These are phyloP conservation scores for Philereme vetulata DNA, from an alignment of 2,888 invertebrate species.

Conservation along the genomic window DNA sequence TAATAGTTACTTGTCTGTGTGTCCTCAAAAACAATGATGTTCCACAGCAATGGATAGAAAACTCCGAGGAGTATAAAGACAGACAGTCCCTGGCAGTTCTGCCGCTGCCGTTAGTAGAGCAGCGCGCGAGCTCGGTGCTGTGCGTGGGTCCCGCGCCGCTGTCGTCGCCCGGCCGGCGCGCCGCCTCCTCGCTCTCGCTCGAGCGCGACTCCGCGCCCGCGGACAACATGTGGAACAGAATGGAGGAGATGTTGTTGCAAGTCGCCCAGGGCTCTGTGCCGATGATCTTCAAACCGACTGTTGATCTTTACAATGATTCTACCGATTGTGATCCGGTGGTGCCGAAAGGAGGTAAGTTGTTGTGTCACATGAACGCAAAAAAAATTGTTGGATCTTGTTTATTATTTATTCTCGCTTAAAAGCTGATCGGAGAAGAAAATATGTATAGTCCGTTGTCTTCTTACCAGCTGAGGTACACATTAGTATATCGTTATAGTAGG, in stretches of 20 bases:
- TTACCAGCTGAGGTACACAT: too few species aligned
- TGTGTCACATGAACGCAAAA: too few species aligned
- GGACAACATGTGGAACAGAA: conserved; percentile 85
- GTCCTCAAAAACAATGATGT: not conserved
- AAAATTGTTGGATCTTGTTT: too few species aligned
- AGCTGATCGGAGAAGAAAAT: not conserved
- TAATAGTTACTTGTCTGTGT: too few species aligned
- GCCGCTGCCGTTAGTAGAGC: conserved; percentile 89
- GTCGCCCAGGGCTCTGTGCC: conserved; percentile 87
- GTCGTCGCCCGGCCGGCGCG: conserved; percentile 80
- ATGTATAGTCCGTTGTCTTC: too few species aligned
- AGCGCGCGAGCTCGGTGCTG: conserved; percentile 87
- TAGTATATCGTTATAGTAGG: too few species aligned
- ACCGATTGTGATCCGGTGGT: conserved; percentile 88
- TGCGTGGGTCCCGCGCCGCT: conserved; percentile 85
- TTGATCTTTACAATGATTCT: conserved; percentile 88
- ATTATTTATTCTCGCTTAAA: not conserved
- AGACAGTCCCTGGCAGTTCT: conserved; percentile 82
- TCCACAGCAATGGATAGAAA: conserved; percentile 75
- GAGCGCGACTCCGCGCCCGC: conserved; percentile 47
- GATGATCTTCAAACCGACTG: conserved; percentile 90
- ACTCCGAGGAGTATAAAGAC: conserved; percentile 62
- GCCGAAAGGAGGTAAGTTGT: conserved; percentile 86
- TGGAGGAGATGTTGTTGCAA: conserved; percentile 90
- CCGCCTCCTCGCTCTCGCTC: conserved; percentile 80